Conservation (phyloP, 2,888 invertebrate genomes). For the Caenorhabditis imperialis region DNA sequence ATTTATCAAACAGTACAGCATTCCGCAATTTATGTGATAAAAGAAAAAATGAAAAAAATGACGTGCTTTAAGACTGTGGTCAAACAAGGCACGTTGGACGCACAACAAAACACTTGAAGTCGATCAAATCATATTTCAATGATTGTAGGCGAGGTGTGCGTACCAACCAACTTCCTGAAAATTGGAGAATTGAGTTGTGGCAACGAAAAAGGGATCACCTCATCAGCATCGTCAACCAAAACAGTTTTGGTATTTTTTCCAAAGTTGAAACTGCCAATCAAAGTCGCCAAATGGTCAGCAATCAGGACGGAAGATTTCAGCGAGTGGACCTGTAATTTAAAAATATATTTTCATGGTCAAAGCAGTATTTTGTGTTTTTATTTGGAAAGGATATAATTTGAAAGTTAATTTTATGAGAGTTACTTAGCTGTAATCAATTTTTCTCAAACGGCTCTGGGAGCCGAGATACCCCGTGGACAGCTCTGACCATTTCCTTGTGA, state of each 20-base stretch:
- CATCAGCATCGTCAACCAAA: slow-evolving; percentile 38
- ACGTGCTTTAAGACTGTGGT: slow-evolving; percentile 21
- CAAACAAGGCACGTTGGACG: slow-evolving; percentile 32
- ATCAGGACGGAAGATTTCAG: slow-evolving; percentile 10
- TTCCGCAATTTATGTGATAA: no score
- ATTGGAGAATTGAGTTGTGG: background rate
- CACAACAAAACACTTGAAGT: slow-evolving; percentile 11
- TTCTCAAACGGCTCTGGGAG: no score
- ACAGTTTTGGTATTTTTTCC: slow-evolving; percentile 21
- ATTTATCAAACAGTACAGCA: no score
- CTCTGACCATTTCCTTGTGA: no score
- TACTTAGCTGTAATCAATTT: no score
- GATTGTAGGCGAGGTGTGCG: slow-evolving; percentile 27
- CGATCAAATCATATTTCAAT: slow-evolving; percentile 5
- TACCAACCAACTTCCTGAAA: slow-evolving; percentile 49
- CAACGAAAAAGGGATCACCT: slow-evolving; percentile 7
- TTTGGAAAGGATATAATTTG: no score
- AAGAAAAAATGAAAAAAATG: slow-evolving; percentile 7
- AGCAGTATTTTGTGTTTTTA: no score
- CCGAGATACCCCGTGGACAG: no score
- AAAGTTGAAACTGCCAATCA: slow-evolving; percentile 20
- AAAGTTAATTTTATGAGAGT: no score
- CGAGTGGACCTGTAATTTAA: slow-evolving; percentile 21
- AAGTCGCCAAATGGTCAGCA: slow-evolving; percentile 14
- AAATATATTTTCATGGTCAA: no score